Evolutionary conservation across 2,113 vertebrate species (phyloP).

Genomic region (Pseudorhombus dupliciocellatus): DNA sequence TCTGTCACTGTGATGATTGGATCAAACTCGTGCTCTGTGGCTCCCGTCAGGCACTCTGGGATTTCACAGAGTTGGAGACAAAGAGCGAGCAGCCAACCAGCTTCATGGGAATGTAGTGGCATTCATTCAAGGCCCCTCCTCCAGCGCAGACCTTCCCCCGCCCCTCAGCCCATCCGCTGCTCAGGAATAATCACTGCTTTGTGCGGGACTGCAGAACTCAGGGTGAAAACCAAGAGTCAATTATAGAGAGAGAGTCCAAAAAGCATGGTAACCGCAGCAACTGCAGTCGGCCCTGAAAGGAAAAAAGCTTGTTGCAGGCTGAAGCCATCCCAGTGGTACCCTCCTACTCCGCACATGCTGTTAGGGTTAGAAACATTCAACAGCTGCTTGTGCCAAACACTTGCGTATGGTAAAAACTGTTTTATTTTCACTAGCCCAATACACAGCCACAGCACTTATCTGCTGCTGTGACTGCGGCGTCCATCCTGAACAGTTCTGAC

Average conservation of each 20-base stretch:
- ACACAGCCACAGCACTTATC: not conserved
- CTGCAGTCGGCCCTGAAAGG: conserved; percentile 70
- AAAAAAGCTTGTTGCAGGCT: conserved; percentile 35
- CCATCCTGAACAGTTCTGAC: not conserved
- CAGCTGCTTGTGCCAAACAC: conserved; percentile 9
- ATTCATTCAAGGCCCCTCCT: conserved; percentile 62
- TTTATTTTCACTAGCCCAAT: not conserved
- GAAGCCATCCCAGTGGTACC: conserved; percentile 1
- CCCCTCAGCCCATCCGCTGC: conserved; percentile 43
- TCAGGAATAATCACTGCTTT: conserved; percentile 84
- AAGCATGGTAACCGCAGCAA: conserved; percentile 75
- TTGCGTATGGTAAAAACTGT: conserved; percentile 18
- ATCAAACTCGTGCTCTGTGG: conserved; percentile 30
- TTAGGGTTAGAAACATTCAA: conserved; percentile 26
- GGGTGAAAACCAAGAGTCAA: conserved; percentile 69
- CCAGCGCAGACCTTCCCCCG: not conserved
- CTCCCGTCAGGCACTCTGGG: conserved; percentile 15
- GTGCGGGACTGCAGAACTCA: conserved; percentile 78
- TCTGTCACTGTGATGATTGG: conserved; percentile 33
- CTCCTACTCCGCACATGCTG: not conserved
- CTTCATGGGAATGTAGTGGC: conserved; percentile 80
- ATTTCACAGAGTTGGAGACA: conserved; percentile 28
- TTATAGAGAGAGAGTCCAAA: conserved; percentile 73
- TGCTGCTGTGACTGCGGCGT: not conserved
- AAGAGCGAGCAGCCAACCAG: conserved; percentile 54